phyloP scores from a whole-genome alignment of 2,797 vertebrate genomes.

The Coracias cyanogaster region DNA sequence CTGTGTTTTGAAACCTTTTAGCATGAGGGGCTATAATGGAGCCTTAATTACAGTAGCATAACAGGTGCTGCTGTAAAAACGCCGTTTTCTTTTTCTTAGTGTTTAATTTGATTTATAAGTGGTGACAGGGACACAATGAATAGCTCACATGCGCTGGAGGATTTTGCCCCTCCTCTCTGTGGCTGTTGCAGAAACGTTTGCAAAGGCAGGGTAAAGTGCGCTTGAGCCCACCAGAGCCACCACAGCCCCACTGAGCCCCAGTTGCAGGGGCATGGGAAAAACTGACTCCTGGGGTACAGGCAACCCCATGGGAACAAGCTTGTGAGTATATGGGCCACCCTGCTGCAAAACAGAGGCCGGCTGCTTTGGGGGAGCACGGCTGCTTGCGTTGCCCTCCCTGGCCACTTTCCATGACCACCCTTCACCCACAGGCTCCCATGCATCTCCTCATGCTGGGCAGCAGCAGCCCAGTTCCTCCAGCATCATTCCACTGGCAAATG shows the following conservation, averaged over 20 bases:
- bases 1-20: neutral
- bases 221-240: neutral
- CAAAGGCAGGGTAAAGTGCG: neutral
- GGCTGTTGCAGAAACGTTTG: neutral
- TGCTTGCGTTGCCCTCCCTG: fast-evolving
- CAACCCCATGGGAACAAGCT: fast-evolving
- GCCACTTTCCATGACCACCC: neutral
- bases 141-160: neutral
- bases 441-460: neutral
- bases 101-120: slow-evolving; percentile 16
- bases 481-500: fast-evolving
- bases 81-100: neutral
- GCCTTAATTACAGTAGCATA: slow-evolving; percentile 8
- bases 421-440: fast-evolving
- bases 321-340: neutral
- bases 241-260: neutral
- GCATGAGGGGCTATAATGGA: neutral
- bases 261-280: fast-evolving
- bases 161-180: neutral
- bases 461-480: neutral
- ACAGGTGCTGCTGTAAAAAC: neutral
- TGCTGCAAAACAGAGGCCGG: neutral
- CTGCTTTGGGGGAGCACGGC: fast-evolving
- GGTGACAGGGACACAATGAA: slow-evolving; percentile 11
- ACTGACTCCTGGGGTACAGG: neutral